phyloP scores from a whole-genome alignment of 2,888 invertebrate species.

The Caenorhabditis wallacei region DNA sequence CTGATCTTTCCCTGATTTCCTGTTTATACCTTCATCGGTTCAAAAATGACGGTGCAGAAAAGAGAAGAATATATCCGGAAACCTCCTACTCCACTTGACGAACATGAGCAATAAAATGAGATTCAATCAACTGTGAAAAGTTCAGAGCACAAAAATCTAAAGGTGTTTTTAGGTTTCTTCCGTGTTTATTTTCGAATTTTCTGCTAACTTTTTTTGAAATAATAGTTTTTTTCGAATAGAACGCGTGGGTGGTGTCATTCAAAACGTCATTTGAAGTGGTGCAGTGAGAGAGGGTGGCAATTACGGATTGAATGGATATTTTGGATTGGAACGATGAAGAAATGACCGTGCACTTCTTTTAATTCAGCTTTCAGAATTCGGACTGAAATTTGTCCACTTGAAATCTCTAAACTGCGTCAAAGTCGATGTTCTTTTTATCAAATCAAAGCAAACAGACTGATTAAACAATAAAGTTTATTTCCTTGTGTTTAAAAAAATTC shows the following conservation, averaged over 20 bases:
- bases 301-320: no score
- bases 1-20: not conserved
- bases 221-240: not conserved
- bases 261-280: not conserved
- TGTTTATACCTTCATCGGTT: not conserved
- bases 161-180: constrained; percentile 32
- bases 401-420: no score
- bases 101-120: constrained; percentile 3
- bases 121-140: constrained; percentile 55
- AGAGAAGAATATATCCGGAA: constrained; percentile 4
- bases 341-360: no score
- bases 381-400: no score
- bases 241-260: not conserved
- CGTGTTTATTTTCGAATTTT: constrained; percentile 18
- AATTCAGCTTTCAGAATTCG: no score
- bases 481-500: no score
- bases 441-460: no score
- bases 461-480: no score
- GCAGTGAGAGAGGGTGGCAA: no score
- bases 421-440: no score
- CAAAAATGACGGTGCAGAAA: constrained; percentile 7
- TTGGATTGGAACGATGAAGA: no score
- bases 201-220: not conserved
- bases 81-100: constrained; percentile 8
- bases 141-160: constrained; percentile 49